Evolutionary conservation across 2,113 vertebrate genomes (phyloP).

Genomic region (Tiliqua scincoides): DNA sequence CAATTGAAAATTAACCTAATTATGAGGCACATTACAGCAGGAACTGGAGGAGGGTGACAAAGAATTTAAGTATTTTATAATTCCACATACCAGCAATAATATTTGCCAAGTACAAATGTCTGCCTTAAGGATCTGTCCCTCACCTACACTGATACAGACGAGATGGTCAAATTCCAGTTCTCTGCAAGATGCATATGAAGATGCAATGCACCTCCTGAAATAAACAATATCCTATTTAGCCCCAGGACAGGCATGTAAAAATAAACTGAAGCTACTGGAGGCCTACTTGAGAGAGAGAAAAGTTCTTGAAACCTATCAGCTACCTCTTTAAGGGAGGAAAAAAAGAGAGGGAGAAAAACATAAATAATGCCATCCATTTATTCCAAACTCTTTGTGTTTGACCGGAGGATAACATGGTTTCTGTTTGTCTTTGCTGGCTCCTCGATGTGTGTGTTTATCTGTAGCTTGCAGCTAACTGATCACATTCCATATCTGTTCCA

Average conservation of each 20-base stretch:
- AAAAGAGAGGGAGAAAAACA: conserved; percentile 69
- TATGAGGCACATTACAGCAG: not conserved
- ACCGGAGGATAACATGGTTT: conserved; percentile 80
- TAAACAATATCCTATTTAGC: conserved; percentile 28
- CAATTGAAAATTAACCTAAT: not conserved
- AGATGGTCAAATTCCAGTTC: not conserved
- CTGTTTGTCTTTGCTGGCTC: conserved; percentile 73
- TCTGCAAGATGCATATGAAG: not conserved
- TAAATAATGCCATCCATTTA: conserved; percentile 75
- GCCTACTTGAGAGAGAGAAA: conserved; percentile 60
- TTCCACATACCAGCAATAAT: not conserved
- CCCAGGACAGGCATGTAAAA: conserved; percentile 40
- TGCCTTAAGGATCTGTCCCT: not conserved
- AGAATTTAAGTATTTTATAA: not conserved
- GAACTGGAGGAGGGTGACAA: not conserved
- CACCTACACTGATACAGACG: not conserved
- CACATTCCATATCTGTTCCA: conserved; percentile 87
- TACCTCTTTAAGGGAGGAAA: conserved; percentile 65
- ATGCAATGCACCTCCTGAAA: conserved; percentile 48
- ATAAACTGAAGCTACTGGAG: conserved; percentile 66
- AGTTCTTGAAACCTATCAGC: conserved; percentile 53
- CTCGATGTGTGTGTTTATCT: conserved; percentile 82
- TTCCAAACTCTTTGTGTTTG: conserved; percentile 66
- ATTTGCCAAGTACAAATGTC: not conserved
- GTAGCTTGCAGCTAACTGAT: conserved; percentile 85